Conservation (phyloP, 2,797 vertebrate species). For the Falco berigora region DNA sequence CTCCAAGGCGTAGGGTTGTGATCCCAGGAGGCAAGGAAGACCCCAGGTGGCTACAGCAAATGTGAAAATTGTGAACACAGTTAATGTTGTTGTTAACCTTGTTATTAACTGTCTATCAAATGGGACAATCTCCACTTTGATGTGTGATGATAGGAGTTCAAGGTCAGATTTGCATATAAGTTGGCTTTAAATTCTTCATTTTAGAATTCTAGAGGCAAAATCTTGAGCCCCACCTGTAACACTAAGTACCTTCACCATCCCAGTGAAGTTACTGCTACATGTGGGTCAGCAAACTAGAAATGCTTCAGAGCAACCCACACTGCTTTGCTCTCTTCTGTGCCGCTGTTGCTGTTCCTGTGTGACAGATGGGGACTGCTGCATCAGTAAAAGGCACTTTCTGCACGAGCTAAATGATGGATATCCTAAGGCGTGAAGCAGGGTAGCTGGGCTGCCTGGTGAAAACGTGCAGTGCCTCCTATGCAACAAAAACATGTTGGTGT, state of each 20-base stretch:
- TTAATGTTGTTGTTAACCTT: neutral
- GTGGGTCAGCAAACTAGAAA: neutral
- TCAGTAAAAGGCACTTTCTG: neutral
- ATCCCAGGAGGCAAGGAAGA: neutral
- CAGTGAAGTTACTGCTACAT: neutral
- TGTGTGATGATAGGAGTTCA: neutral
- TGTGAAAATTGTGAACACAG: neutral
- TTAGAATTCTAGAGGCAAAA: neutral
- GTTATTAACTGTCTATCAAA: neutral
- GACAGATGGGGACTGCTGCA: neutral
- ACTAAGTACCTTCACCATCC: neutral
- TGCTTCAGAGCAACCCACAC: neutral
- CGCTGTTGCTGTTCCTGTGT: neutral
- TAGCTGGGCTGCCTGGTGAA: neutral
- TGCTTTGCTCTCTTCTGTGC: neutral
- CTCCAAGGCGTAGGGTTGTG: neutral
- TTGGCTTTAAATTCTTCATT: neutral
- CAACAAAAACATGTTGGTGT: neutral
- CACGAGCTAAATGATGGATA: neutral
- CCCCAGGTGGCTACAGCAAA: neutral
- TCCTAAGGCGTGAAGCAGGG: neutral
- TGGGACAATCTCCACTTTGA: fast-evolving
- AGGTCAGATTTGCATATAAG: neutral
- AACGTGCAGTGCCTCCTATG: neutral
- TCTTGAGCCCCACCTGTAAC: neutral